These are phyloP conservation scores for Dugesia japonica DNA, from an alignment of 2,888 invertebrate species.

Conservation along the genomic window DNA sequence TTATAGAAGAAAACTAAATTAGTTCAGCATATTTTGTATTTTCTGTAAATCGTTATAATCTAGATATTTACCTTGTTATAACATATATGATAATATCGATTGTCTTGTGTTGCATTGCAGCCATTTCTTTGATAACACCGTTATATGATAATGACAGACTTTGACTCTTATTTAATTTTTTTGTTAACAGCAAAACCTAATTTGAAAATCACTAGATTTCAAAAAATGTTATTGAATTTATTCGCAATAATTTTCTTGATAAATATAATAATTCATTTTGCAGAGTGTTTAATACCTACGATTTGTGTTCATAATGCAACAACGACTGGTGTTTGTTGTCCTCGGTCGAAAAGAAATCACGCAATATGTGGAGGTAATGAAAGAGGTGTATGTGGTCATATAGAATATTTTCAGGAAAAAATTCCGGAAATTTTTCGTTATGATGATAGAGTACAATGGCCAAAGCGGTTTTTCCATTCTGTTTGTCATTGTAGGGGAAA, in stretches of 20 bases:
- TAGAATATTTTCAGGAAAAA: not conserved
- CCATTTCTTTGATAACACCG: not conserved
- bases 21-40: too few relatives aligned
- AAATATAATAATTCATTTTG: too few relatives aligned
- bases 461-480: constrained; percentile 12
- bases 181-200: too few relatives aligned
- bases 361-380: constrained; percentile 26
- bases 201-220: too few relatives aligned
- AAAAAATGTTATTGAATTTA: too few relatives aligned
- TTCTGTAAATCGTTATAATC: too few relatives aligned
- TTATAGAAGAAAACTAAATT: too few relatives aligned
- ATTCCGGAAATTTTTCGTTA: not conserved
- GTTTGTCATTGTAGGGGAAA: constrained; percentile 28
- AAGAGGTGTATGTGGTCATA: constrained; percentile 7
- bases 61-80: too few relatives aligned
- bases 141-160: not conserved
- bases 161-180: not conserved
- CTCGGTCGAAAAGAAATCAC: not conserved
- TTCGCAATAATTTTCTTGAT: too few relatives aligned
- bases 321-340: constrained; percentile 26
- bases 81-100: too few relatives aligned
- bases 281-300: constrained; percentile 26
- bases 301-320: constrained; percentile 29
- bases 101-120: too few relatives aligned
- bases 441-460: constrained; percentile 31